A percentile compares a stretch with the other conserved stretches of the same genome.
Evolutionary conservation across 1,140 invertebrate genomes (phyloP).

Genomic region (Lycorma delicatula): DNA sequence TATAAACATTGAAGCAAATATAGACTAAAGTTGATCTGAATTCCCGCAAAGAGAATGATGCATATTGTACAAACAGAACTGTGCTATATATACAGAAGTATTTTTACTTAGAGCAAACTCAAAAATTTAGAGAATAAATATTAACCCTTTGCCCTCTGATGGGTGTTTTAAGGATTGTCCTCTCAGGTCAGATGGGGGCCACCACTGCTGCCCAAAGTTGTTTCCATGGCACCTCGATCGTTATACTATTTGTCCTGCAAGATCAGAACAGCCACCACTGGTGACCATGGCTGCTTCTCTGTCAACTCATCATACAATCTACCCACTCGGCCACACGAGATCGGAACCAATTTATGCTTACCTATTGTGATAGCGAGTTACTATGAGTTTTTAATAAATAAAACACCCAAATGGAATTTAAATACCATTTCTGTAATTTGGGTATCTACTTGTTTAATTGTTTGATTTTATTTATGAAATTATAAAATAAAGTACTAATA

Average conservation of each 20-base stretch:
- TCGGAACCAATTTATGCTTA: not conserved
- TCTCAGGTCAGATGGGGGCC: constrained; percentile 1
- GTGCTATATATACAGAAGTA: too few relatives aligned
- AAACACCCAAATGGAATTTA: not conserved
- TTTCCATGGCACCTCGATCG: not conserved
- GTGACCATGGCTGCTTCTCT: not conserved
- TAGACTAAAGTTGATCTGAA: too few relatives aligned
- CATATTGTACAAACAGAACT: too few relatives aligned
- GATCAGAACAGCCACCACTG: not conserved
- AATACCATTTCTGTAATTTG: too few relatives aligned
- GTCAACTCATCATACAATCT: not conserved
- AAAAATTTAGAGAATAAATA: not conserved
- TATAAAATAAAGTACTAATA: not conserved
- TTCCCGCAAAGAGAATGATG: too few relatives aligned
- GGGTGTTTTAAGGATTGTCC: constrained; percentile 3
- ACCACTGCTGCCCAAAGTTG: not conserved
- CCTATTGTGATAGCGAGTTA: not conserved
- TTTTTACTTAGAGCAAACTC: too few relatives aligned
- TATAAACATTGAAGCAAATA: too few relatives aligned
- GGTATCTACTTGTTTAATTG: too few relatives aligned
- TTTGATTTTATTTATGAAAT: not conserved
- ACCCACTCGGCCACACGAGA: not conserved
- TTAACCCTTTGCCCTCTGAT: not conserved
- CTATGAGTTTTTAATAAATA: not conserved
- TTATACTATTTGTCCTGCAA: not conserved